These are phyloP conservation scores for Stictonetta naevosa DNA, from an alignment of 2,113 vertebrate species.

Conservation along the genomic window DNA sequence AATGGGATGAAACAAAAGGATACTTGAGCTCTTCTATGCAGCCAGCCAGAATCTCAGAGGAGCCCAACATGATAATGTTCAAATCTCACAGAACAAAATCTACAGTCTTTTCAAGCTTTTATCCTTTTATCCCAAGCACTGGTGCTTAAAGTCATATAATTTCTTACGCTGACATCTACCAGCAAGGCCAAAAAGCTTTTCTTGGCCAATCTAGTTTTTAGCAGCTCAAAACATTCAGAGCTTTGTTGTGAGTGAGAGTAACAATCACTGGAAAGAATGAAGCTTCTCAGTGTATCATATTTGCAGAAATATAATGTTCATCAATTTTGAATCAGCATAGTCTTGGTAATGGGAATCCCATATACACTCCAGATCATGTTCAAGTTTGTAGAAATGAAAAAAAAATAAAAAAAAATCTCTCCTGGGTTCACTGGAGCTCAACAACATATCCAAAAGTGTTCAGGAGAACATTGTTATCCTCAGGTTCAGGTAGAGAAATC, in stretches of 20 bases:
- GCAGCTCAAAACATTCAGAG: background rate
- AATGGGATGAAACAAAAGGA: background rate
- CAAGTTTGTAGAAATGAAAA: background rate
- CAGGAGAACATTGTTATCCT: accelerated
- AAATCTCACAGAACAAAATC: background rate
- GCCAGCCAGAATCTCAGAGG: background rate
- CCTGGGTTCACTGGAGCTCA: background rate
- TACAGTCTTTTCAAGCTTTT: background rate
- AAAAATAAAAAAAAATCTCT: no score
- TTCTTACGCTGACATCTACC: background rate
- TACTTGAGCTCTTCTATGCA: background rate
- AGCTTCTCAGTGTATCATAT: background rate
- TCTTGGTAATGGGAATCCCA: background rate
- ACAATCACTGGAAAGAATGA: background rate
- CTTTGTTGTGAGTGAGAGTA: background rate
- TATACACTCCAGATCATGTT: background rate
- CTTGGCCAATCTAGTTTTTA: background rate
- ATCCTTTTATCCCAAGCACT: background rate
- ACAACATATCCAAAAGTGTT: background rate
- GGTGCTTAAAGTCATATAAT: background rate
- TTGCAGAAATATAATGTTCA: background rate
- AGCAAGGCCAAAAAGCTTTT: background rate
- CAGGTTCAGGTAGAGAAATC: background rate
- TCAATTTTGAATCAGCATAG: background rate
- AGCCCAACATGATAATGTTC: background rate